Evolutionary conservation across 2,888 invertebrate species (phyloP).

Genomic region (Idaea straminata): DNA sequence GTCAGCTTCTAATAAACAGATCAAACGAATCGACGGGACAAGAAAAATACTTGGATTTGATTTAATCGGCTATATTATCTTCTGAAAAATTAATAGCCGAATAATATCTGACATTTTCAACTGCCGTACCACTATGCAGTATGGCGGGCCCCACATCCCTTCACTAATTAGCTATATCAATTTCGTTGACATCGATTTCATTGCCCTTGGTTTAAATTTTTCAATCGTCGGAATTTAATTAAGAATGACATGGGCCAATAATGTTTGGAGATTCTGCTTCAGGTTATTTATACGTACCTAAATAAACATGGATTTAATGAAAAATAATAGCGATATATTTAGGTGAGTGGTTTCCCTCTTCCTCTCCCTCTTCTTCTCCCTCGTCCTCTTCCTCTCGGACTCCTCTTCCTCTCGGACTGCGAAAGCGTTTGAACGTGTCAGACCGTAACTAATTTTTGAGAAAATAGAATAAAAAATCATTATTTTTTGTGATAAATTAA

Average conservation of each 20-base stretch:
- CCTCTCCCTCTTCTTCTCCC: too few species aligned
- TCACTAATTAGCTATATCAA: slow-evolving; percentile 61
- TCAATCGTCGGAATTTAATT: background rate
- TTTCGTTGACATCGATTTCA: slow-evolving; percentile 25
- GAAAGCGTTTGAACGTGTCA: too few species aligned
- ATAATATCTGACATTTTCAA: background rate
- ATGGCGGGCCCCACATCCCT: slow-evolving; percentile 23
- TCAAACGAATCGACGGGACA: too few species aligned
- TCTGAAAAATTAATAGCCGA: background rate
- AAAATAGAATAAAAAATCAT: too few species aligned
- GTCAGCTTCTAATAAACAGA: too few species aligned
- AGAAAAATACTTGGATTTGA: too few species aligned
- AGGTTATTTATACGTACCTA: slow-evolving; percentile 5
- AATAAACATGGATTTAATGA: background rate
- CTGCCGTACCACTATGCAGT: slow-evolving; percentile 2
- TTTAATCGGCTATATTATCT: too few species aligned
- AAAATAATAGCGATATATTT: background rate
- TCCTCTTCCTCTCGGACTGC: too few species aligned
- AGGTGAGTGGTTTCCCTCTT: background rate
- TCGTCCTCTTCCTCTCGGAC: too few species aligned
- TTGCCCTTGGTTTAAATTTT: slow-evolving; percentile 9
- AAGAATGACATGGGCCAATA: slow-evolving; percentile 5
- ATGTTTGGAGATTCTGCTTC: slow-evolving; percentile 7
- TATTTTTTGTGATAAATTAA: too few species aligned
- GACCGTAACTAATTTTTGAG: too few species aligned